Conservation (phyloP, 92 coral and sea anemone genomes). For the Pocillopora grandis region DNA sequence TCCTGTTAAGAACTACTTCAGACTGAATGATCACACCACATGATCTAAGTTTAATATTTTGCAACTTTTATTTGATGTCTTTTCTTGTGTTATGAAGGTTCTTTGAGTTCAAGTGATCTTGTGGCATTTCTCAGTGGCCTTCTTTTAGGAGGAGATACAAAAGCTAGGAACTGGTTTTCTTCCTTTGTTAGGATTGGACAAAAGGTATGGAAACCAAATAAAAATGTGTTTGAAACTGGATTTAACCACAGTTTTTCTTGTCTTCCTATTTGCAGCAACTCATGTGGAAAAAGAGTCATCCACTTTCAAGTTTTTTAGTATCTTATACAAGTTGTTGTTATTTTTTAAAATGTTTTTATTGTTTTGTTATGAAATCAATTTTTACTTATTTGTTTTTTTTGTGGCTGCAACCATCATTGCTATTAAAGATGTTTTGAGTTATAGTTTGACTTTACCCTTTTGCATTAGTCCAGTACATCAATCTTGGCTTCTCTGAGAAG, state of each 20-base stretch:
- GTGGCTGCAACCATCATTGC: too few relatives aligned
- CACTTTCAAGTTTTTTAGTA: too few relatives aligned
- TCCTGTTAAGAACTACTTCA: too few relatives aligned
- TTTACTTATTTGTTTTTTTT: too few relatives aligned
- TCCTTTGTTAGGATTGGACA: conserved; percentile 93
- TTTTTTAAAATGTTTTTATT: too few relatives aligned
- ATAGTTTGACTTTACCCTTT: not conserved
- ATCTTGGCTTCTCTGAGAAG: conserved; percentile 76
- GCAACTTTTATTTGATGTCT: not conserved
- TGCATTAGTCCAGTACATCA: conserved; percentile 65
- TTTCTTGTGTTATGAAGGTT: not conserved
- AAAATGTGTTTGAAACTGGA: not conserved
- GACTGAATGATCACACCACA: not conserved
- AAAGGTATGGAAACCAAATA: conserved; percentile 53
- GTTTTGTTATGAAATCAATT: too few relatives aligned
- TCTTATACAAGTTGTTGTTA: too few relatives aligned
- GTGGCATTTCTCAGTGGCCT: conserved; percentile 92
- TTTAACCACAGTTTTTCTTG: too few relatives aligned
- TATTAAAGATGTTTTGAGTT: too few relatives aligned
- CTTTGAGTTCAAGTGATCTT: conserved; percentile 57
- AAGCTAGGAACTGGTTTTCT: conserved; percentile 91
- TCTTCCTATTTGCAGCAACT: not conserved
- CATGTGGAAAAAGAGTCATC: too few relatives aligned
- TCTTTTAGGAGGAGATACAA: conserved; percentile 80
- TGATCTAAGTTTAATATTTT: not conserved